Percentiles rank a stretch among this genome's conserved stretches.
phyloP scores from a whole-genome alignment of 2,888 invertebrate genomes.

The Gnatocerus cornutus region DNA sequence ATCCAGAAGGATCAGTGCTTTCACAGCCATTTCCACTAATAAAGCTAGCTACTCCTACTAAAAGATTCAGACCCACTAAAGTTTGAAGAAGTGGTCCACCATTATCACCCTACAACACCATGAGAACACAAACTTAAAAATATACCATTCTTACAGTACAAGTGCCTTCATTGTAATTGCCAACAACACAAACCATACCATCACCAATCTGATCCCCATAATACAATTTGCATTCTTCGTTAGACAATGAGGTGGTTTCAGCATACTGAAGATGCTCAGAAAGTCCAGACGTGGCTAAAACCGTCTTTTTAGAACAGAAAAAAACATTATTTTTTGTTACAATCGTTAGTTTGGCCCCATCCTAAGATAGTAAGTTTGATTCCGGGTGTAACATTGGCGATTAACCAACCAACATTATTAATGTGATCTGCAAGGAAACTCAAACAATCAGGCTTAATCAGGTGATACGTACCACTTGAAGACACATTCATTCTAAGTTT shows the following conservation, averaged over 20 bases:
- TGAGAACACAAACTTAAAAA: too few species aligned
- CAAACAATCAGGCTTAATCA: too few species aligned
- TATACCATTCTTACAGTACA: constrained; percentile 9
- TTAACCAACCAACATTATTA: neutral
- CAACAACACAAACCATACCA: constrained; percentile 30
- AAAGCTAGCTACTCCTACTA: constrained; percentile 27
- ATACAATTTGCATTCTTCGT: constrained; percentile 7
- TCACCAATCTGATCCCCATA: constrained; percentile 31
- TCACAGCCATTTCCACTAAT: constrained; percentile 35
- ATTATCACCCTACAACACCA: too few species aligned
- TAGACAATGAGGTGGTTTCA: constrained; percentile 6
- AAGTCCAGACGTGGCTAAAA: neutral
- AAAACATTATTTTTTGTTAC: neutral
- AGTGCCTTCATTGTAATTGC: constrained; percentile 29
- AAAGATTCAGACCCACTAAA: neutral
- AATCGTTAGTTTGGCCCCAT: constrained; percentile 33
- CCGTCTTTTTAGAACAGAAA: too few species aligned
- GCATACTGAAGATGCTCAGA: constrained; percentile 9
- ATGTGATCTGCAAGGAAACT: too few species aligned
- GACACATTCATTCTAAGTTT: constrained; percentile 4
- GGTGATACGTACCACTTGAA: too few species aligned
- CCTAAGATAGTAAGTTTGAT: neutral
- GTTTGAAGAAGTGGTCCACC: neutral
- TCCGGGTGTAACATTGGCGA: neutral
- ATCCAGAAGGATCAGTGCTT: constrained; percentile 26